Evolutionary conservation across 2,888 invertebrate genomes (phyloP).

Genomic region (Drosophila nr. medialis): DNA sequence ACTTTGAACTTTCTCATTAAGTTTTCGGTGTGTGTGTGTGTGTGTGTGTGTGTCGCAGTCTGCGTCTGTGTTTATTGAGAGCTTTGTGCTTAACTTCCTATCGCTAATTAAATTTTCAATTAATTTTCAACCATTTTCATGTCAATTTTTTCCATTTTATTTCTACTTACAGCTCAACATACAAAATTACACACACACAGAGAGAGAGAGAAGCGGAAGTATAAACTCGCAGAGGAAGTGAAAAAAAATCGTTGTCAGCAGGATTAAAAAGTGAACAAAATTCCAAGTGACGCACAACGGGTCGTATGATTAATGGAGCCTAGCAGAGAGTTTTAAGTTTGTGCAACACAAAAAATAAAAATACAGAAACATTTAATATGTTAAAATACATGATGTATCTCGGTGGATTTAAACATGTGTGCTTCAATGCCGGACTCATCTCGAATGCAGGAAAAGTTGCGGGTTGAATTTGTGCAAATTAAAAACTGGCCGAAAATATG

Average conservation of each 20-base stretch:
- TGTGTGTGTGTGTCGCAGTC: conserved; percentile 7
- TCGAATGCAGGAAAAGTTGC: conserved; percentile 42
- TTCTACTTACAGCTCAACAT: conserved; percentile 45
- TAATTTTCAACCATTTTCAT: conserved; percentile 36
- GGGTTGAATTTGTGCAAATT: conserved; percentile 26
- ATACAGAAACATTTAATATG: conserved; percentile 23
- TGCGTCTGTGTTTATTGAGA: conserved; percentile 26
- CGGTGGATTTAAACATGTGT: conserved; percentile 14
- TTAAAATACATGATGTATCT: conserved; percentile 16
- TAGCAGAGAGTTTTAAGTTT: conserved; percentile 9
- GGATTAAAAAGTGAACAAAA: conserved; percentile 20
- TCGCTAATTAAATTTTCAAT: conserved; percentile 63
- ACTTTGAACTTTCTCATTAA: conserved; percentile 43
- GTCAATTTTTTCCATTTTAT: not conserved
- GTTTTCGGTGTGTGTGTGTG: conserved; percentile 16
- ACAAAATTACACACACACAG: not conserved
- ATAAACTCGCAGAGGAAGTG: conserved; percentile 23
- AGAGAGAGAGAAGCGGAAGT: not conserved
- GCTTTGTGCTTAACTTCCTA: conserved; percentile 41
- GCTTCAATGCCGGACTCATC: conserved; percentile 25
- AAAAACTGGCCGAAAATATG: not conserved
- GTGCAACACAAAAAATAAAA: not conserved
- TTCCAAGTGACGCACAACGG: conserved; percentile 19
- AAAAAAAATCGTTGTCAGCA: conserved; percentile 23
- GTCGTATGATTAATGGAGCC: conserved; percentile 35